These are phyloP conservation scores for Misgurnus anguillicaudatus DNA, from an alignment of 2,113 vertebrate species.

Conservation along the genomic window DNA sequence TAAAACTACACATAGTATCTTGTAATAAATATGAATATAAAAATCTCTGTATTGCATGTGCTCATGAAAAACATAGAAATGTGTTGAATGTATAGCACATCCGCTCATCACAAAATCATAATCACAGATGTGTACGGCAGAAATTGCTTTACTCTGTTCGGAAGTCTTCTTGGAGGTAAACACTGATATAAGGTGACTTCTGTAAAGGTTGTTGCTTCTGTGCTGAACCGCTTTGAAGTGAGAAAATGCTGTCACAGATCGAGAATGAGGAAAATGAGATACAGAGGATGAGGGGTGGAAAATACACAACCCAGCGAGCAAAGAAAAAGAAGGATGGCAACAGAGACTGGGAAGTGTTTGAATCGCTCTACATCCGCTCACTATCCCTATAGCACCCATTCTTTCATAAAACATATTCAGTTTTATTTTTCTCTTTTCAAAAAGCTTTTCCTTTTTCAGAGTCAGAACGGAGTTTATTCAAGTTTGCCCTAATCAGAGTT, in stretches of 20 bases:
- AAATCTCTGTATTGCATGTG: too few species aligned
- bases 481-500: background rate
- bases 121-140: background rate
- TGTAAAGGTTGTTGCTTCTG: constrained; percentile 9
- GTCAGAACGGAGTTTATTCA: constrained; percentile 10
- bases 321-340: background rate
- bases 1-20: too few species aligned
- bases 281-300: constrained; percentile 11
- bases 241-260: constrained; percentile 26
- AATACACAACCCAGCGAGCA: constrained; percentile 13
- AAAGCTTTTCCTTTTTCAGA: background rate
- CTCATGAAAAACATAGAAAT: background rate
- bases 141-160: background rate
- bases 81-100: background rate
- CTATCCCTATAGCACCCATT: background rate
- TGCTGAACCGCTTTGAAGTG: constrained; percentile 1
- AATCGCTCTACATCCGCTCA: background rate
- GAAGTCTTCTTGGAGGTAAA: background rate
- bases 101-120: background rate
- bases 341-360: background rate
- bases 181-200: background rate
- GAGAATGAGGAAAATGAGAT: constrained; percentile 29
- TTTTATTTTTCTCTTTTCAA: background rate
- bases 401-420: too few species aligned
- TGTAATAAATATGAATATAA: too few species aligned